phyloP scores from a whole-genome alignment of 2,888 invertebrate genomes.

The Meghimatium bilineatum region DNA sequence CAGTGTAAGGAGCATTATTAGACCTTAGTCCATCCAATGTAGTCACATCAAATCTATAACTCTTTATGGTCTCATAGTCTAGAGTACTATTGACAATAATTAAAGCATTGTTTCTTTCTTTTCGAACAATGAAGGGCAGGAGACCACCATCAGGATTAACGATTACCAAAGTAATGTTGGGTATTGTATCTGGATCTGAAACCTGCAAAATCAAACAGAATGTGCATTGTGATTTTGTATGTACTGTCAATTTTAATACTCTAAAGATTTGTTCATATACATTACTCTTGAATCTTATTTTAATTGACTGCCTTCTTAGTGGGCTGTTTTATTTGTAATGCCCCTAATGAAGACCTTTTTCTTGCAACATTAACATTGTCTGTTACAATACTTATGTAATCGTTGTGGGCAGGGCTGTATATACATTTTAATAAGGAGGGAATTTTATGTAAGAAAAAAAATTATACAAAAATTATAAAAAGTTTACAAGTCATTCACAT shows the following conservation, averaged over 20 bases:
- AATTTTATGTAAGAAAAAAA: too few relatives aligned
- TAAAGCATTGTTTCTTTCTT: background rate
- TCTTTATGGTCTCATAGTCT: constrained; percentile 39
- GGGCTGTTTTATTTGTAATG: too few relatives aligned
- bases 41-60: constrained; percentile 45
- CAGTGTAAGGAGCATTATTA: background rate
- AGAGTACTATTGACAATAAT: background rate
- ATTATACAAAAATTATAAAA: too few relatives aligned
- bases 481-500: too few relatives aligned
- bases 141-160: background rate
- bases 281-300: too few relatives aligned
- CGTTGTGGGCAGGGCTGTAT: too few relatives aligned
- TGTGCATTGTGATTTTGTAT: background rate
- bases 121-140: constrained; percentile 28
- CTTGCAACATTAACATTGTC: too few relatives aligned
- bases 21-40: constrained; percentile 43
- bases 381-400: too few relatives aligned
- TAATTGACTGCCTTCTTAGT: too few relatives aligned
- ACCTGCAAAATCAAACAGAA: constrained; percentile 44
- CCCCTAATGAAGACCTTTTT: too few relatives aligned
- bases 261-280: too few relatives aligned
- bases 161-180: constrained; percentile 1
- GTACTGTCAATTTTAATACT: background rate
- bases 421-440: too few relatives aligned
- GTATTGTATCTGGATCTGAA: constrained; percentile 43